These are phyloP conservation scores for Hydraecia micacea DNA, from an alignment of 2,888 invertebrate species.

Conservation along the genomic window DNA sequence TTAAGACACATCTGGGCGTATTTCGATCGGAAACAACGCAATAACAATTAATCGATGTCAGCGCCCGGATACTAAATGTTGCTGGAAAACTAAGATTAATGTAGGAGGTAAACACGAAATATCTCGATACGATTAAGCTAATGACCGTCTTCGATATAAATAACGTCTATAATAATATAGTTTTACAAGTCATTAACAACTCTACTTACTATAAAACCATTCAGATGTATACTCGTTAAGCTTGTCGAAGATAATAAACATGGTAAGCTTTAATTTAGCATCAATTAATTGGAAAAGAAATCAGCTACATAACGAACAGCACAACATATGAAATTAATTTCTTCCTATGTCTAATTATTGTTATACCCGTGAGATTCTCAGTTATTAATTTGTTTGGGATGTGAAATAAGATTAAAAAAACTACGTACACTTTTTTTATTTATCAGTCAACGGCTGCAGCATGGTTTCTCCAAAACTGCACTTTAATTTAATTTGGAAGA, in stretches of 20 bases:
- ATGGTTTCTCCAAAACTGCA: neutral
- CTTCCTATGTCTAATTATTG: slow-evolving; percentile 13
- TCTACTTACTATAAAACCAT: slow-evolving; percentile 44
- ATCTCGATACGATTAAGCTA: slow-evolving; percentile 64
- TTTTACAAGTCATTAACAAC: slow-evolving; percentile 47
- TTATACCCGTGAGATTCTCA: slow-evolving; percentile 31
- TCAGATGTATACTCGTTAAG: slow-evolving; percentile 34
- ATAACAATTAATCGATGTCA: slow-evolving; percentile 69
- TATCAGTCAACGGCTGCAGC: neutral
- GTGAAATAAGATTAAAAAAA: neutral
- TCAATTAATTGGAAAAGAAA: slow-evolving; percentile 50
- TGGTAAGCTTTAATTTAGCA: slow-evolving; percentile 31
- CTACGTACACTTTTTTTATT: neutral
- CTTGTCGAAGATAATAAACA: slow-evolving; percentile 48
- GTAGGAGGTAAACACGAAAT: slow-evolving; percentile 50
- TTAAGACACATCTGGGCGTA: slow-evolving; percentile 62
- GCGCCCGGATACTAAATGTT: slow-evolving; percentile 57
- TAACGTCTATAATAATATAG: slow-evolving; percentile 35
- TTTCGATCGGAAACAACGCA: slow-evolving; percentile 66
- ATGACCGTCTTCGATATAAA: slow-evolving; percentile 53
- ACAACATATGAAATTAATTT: neutral
- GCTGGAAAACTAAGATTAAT: slow-evolving; percentile 62
- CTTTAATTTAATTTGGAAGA: neutral
- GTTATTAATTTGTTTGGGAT: slow-evolving; percentile 16
- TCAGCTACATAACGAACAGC: slow-evolving; percentile 27